Evolutionary conservation across 2,888 invertebrate genomes (phyloP), one percentile per base, ranked within the genome.

Genomic region (Drosophila leonis): DNA sequence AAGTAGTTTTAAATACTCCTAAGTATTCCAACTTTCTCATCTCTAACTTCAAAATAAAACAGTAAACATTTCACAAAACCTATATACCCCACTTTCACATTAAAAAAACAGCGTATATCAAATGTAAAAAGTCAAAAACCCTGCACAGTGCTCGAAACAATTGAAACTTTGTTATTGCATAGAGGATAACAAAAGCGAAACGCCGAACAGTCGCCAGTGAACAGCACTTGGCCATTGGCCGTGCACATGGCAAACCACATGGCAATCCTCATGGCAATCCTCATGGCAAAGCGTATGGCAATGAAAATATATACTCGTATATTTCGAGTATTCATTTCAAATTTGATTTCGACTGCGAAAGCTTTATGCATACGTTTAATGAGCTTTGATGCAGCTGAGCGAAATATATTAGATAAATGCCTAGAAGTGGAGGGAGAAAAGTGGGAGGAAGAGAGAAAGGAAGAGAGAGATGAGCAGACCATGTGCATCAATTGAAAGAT

Each of bases 111-210:
- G 18, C 5, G 39, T 3, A 18, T 27, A 10, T 9, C n/a, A 55
- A 44, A 67, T 72, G 79, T 66, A 68, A 65, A 73, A 71, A 68
- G 79, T 51, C 69, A 59, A 69, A 49, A 56, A 65, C 65, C 67
- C 71, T 44, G 56, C 61, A 60, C 42, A 52, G 57, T 61, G 51
- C 68, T 64, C 59, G 44, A 75, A 77, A 77, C 77, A 80, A 77
- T 80, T 80, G 80, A 44, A 69, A 80, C 77, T 80, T 70, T 77
- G 62, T 69, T 60, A 69, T 69, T 65, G 69, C 59, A 56, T 75
- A 44, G 55, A 33, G 44, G 46, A 44, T 60, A 65, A 48, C 57
- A 66, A 66, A 35, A 57, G 49, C 75, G 75, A 66, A 74, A 60
- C 66, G 56, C 65, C 35, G 31, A 65, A 55, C 60, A 66, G 57